A percentile compares a stretch with the other conserved stretches of the same genome.
phyloP scores from a whole-genome alignment of 2,797 vertebrate genomes.

The Xyrichtys novacula region DNA sequence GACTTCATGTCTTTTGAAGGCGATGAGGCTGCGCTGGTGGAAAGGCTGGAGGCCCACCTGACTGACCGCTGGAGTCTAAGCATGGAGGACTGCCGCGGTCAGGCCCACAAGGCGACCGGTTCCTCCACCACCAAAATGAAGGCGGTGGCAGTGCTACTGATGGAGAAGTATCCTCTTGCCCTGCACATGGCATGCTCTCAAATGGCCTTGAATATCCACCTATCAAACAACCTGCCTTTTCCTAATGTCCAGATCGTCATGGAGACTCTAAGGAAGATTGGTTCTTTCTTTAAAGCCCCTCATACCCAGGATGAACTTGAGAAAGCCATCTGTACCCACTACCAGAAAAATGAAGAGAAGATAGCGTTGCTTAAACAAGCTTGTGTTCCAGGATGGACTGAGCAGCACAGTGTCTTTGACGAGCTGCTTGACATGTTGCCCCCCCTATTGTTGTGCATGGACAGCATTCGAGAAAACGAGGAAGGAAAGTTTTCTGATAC shows the following conservation, averaged over 20 bases:
- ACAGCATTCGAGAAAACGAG: conserved; percentile 85
- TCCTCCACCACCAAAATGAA: conserved; percentile 94
- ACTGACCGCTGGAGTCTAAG: conserved; percentile 94
- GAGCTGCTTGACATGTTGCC: conserved; percentile 90
- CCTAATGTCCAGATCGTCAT: conserved; percentile 90
- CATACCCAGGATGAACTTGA: conserved; percentile 87
- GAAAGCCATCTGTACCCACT: conserved; percentile 84
- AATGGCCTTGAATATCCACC: conserved; percentile 91
- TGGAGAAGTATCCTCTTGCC: conserved; percentile 93
- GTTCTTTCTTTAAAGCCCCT: conserved; percentile 85
- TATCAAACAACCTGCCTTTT: conserved; percentile 92
- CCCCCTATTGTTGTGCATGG: conserved; percentile 91
- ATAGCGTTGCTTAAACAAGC: conserved; percentile 84
- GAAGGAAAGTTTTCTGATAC: conserved; percentile 75
- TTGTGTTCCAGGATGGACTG: conserved; percentile 87
- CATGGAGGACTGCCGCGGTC: conserved; percentile 95
- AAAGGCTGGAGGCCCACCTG: conserved; percentile 89
- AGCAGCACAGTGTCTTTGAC: conserved; percentile 92
- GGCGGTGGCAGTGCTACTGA: conserved; percentile 88
- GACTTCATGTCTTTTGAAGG: conserved; percentile 91
- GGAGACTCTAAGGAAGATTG: conserved; percentile 89
- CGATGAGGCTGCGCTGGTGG: conserved; percentile 85
- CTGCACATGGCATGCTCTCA: conserved; percentile 91
- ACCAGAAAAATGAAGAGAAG: conserved; percentile 88
- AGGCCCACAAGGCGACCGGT: conserved; percentile 92